Conservation (phyloP, 2,797 vertebrate genomes). For the Melanotaenia trifasciata region DNA sequence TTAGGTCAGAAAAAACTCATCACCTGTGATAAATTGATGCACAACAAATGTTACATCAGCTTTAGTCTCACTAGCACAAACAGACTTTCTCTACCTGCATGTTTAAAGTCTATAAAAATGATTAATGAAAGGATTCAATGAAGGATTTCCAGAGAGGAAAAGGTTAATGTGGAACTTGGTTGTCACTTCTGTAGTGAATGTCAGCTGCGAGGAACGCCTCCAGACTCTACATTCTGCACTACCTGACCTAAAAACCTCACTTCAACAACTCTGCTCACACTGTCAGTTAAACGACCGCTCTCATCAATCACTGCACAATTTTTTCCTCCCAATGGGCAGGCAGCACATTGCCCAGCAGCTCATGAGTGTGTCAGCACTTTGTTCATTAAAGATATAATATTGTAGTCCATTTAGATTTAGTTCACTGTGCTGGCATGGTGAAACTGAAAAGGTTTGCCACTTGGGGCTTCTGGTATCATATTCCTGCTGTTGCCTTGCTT, state of each 20-base stretch:
- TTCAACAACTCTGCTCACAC: conserved; percentile 20
- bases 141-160: neutral
- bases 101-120: neutral
- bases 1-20: neutral
- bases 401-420: neutral
- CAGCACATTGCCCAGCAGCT: neutral
- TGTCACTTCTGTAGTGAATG: conserved; percentile 1
- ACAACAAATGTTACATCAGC: neutral
- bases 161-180: neutral
- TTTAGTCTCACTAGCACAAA: too few relatives aligned
- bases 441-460: neutral
- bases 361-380: too few relatives aligned
- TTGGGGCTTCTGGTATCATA: neutral
- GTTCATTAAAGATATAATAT: neutral
- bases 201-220: neutral
- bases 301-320: conserved; percentile 33
- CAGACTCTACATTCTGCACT: neutral
- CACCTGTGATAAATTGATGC: neutral
- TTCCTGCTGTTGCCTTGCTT: neutral
- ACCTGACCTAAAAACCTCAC: conserved; percentile 33
- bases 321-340: conserved; percentile 1
- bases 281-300: conserved; percentile 12
- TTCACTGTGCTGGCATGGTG: neutral
- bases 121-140: neutral
- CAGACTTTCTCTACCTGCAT: too few relatives aligned